phyloP scores from a whole-genome alignment of 2,797 vertebrate genomes.

The Xerus rutilus region DNA sequence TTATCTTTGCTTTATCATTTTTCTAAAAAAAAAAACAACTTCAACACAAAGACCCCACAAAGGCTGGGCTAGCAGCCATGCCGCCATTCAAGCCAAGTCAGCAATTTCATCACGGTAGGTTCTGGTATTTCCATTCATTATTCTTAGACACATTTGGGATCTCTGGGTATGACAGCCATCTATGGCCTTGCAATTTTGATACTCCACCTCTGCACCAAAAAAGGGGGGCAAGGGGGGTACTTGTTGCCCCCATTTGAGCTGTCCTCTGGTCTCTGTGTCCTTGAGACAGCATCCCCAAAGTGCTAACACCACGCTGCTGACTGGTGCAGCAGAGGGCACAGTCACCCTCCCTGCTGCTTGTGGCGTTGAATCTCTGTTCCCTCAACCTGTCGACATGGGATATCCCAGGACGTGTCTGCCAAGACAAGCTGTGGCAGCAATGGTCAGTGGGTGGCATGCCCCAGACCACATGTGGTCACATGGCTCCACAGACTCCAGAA shows the following conservation, averaged over 20 bases:
- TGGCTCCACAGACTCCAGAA: not conserved
- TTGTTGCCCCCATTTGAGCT: accelerated
- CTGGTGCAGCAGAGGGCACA: not conserved
- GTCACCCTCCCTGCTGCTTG: not conserved
- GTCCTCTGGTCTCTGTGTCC: not conserved
- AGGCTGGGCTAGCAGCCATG: not conserved
- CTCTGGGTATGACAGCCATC: not conserved
- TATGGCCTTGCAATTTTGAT: not conserved
- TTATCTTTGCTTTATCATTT: not conserved
- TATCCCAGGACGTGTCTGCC: not conserved
- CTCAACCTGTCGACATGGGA: accelerated
- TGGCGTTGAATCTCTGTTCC: not conserved
- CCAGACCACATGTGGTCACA: not conserved
- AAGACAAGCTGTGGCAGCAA: not conserved
- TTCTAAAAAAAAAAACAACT: not conserved
- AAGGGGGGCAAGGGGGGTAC: too few relatives aligned
- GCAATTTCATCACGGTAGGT: not conserved
- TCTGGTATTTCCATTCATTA: not conserved
- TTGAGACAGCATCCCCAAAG: not conserved
- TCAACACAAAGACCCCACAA: not conserved
- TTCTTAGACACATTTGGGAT: not conserved
- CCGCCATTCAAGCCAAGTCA: not conserved
- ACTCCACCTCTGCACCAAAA: too few relatives aligned
- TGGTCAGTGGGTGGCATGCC: accelerated
- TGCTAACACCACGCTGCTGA: not conserved